Evolutionary conservation across 2,113 vertebrate genomes (phyloP).

Genomic region (Brevimyrus niger): DNA sequence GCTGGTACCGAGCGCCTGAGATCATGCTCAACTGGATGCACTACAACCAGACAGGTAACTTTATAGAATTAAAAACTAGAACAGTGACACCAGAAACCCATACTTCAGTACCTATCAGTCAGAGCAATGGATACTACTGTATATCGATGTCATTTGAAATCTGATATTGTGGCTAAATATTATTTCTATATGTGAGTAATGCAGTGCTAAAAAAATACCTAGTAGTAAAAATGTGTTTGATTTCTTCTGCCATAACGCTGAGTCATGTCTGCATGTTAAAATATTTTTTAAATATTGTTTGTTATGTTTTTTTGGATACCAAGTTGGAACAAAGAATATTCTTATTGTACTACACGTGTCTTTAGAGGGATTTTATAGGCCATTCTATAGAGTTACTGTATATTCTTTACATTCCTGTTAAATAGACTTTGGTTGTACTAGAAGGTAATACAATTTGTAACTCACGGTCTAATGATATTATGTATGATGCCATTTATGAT

Average conservation of each 20-base stretch:
- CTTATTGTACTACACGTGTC: background rate
- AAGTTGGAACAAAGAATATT: background rate
- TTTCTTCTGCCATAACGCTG: background rate
- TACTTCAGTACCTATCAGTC: background rate
- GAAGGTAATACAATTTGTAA: background rate
- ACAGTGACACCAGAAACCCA: background rate
- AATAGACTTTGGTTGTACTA: background rate
- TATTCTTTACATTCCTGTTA: background rate
- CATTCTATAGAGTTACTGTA: background rate
- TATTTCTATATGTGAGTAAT: background rate
- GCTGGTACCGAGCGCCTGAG: slow-evolving; percentile 95
- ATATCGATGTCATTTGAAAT: background rate
- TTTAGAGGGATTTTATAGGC: background rate
- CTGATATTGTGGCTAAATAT: background rate
- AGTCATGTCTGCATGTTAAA: background rate
- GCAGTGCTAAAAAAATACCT: background rate
- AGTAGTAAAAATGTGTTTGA: background rate
- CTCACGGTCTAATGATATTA: background rate
- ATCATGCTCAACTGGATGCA: slow-evolving; percentile 99
- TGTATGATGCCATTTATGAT: slow-evolving; percentile 18
- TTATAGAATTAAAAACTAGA: background rate
- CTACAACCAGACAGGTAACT: slow-evolving; percentile 90
- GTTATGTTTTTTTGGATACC: background rate
- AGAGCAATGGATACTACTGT: background rate
- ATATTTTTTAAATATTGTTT: background rate